These are phyloP conservation scores for Gerris lacustris DNA, from an alignment of 2,888 invertebrate genomes.

Conservation along the genomic window DNA sequence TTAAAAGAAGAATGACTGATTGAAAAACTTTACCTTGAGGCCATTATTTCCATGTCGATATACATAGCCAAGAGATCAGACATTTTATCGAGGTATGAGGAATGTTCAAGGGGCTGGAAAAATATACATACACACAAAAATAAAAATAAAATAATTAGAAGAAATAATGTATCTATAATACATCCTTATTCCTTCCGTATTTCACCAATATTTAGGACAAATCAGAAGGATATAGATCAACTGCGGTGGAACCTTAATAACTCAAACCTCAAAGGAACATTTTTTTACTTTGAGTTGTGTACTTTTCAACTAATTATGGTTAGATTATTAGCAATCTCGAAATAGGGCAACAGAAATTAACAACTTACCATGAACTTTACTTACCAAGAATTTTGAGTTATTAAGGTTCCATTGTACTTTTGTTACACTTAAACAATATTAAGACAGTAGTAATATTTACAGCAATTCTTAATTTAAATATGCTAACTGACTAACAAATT, in stretches of 20 bases:
- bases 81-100: constrained; percentile 38
- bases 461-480: too few relatives aligned
- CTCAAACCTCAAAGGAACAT: too few relatives aligned
- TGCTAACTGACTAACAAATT: too few relatives aligned
- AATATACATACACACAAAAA: constrained; percentile 10
- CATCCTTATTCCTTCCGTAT: background rate
- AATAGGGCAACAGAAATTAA: too few relatives aligned
- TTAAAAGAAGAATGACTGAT: too few relatives aligned
- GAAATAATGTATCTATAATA: constrained; percentile 9
- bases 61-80: constrained; percentile 39
- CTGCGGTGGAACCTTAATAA: too few relatives aligned
- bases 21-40: constrained; percentile 31
- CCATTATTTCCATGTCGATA: constrained; percentile 39
- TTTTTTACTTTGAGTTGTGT: too few relatives aligned
- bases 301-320: too few relatives aligned
- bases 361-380: too few relatives aligned
- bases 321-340: too few relatives aligned
- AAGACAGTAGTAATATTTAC: background rate
- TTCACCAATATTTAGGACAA: background rate
- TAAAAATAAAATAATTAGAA: constrained; percentile 15
- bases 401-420: too few relatives aligned
- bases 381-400: too few relatives aligned
- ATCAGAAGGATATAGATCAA: background rate
- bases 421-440: background rate
- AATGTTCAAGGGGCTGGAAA: constrained; percentile 35